These are phyloP conservation scores for Fragum whitleyi DNA, from an alignment of 2,888 invertebrate species.

Conservation along the genomic window DNA sequence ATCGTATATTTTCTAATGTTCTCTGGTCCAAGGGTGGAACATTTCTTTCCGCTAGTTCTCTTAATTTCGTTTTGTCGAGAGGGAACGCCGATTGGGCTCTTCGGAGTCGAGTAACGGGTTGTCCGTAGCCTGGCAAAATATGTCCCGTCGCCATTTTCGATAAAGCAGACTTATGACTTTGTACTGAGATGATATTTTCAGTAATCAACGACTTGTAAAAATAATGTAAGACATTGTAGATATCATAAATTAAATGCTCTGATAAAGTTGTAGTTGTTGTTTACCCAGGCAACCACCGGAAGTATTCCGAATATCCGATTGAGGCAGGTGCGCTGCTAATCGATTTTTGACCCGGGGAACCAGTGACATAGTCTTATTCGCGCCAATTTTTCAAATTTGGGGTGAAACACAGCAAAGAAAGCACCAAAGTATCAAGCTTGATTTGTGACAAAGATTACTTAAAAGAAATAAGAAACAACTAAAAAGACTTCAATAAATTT, in stretches of 20 bases:
- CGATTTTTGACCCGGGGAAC: not conserved
- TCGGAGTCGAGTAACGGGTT: conserved; percentile 74
- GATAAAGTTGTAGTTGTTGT: conserved; percentile 25
- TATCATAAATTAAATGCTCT: not conserved
- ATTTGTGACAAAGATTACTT: too few species aligned
- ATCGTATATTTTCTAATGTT: conserved; percentile 72
- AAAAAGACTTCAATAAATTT: too few species aligned
- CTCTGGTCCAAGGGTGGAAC: conserved; percentile 59
- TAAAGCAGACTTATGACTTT: not conserved
- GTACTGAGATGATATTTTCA: not conserved
- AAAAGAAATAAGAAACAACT: too few species aligned
- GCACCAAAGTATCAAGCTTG: too few species aligned
- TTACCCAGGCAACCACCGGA: conserved; percentile 63
- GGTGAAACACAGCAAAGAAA: too few species aligned
- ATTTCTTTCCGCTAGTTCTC: conserved; percentile 62
- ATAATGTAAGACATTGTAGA: not conserved
- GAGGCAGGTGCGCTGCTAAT: conserved; percentile 23
- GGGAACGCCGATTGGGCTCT: conserved; percentile 75
- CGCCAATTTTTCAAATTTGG: too few species aligned
- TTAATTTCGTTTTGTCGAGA: conserved; percentile 69
- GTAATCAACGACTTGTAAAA: not conserved
- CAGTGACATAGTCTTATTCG: not conserved
- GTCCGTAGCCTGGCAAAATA: conserved; percentile 79
- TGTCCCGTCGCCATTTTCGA: conserved; percentile 79
- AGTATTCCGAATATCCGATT: conserved; percentile 28